These are phyloP conservation scores for Grammatotria lemairii DNA, from an alignment of 2,113 vertebrate genomes.

Conservation along the genomic window DNA sequence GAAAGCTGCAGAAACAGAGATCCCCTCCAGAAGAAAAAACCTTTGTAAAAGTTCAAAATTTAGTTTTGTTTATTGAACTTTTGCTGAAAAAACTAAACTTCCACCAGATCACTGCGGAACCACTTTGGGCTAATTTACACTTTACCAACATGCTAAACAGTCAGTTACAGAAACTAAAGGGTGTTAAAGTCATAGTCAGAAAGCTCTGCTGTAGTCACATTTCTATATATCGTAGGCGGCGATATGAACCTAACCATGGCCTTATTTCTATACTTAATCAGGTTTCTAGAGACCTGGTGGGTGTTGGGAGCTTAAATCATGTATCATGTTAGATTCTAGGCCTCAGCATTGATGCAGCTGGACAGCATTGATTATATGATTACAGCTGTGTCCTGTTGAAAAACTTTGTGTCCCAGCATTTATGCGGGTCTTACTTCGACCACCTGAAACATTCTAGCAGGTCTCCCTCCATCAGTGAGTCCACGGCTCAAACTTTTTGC, in stretches of 20 bases:
- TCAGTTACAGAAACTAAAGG: neutral
- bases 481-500: neutral
- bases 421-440: neutral
- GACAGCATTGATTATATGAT: neutral
- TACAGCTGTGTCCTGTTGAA: neutral
- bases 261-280: fast-evolving
- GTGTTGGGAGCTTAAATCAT: neutral
- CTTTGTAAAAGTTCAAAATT: neutral
- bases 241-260: neutral
- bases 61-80: neutral
- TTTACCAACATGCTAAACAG: fast-evolving
- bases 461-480: neutral
- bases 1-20: neutral
- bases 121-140: neutral
- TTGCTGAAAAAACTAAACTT: too few species aligned
- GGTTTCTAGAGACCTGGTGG: neutral
- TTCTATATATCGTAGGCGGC: neutral
- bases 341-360: neutral
- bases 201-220: neutral
- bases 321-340: neutral
- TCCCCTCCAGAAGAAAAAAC: neutral
- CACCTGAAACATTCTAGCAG: neutral
- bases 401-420: neutral
- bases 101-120: neutral
- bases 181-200: neutral